Evolutionary conservation across 2,888 invertebrate genomes (phyloP).

Genomic region (Tenthredo notha): DNA sequence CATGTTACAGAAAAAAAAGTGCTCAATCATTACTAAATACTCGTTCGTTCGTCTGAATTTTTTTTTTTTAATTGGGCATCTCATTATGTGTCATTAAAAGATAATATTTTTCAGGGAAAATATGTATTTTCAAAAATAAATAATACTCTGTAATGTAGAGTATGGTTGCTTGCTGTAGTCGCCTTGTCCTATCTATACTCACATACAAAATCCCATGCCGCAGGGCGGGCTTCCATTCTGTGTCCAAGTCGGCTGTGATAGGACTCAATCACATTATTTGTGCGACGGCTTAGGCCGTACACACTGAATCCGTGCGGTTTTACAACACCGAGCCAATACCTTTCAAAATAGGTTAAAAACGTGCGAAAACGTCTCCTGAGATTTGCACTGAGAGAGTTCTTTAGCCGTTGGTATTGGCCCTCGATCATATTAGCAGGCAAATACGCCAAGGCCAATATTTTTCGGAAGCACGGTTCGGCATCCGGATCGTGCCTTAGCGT

Average conservation of each 20-base stretch:
- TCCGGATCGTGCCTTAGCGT: neutral
- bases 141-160: neutral
- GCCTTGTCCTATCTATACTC: neutral
- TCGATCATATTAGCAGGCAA: slow-evolving; percentile 46
- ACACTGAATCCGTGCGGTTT: slow-evolving; percentile 44
- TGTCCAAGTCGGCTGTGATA: slow-evolving; percentile 48
- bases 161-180: neutral
- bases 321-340: slow-evolving; percentile 47
- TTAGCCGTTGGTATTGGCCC: neutral
- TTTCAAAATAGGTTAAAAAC: slow-evolving; percentile 16
- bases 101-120: too few species aligned
- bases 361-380: neutral
- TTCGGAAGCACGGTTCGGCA: slow-evolving; percentile 32
- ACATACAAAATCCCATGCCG: slow-evolving; percentile 55
- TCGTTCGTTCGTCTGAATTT: too few species aligned
- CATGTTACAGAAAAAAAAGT: too few species aligned
- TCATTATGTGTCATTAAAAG: too few species aligned
- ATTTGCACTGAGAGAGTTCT: neutral
- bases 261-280: slow-evolving; percentile 50
- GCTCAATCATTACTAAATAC: too few species aligned
- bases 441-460: slow-evolving; percentile 51
- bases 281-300: slow-evolving; percentile 42
- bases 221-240: slow-evolving; percentile 32
- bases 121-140: neutral
- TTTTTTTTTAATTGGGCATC: too few species aligned